Evolutionary conservation across 53 echinoderm and acorn worm species (phyloP).

Genomic region (Patiria pectinifera): DNA sequence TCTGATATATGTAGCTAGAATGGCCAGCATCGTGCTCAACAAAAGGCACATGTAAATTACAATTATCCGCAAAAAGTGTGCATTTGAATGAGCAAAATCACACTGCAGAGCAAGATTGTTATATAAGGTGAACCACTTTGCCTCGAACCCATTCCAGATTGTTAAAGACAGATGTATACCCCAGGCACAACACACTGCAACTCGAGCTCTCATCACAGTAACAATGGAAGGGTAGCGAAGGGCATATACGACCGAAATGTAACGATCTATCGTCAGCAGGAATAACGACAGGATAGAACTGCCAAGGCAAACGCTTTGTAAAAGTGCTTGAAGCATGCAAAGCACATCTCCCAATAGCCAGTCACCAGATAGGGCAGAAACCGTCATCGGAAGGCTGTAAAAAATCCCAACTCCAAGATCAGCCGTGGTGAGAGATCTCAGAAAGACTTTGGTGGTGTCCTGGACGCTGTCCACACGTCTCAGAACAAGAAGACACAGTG

Average conservation of each 20-base stretch:
- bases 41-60: neutral
- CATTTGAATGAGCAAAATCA: neutral
- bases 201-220: too few species aligned
- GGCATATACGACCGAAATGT: too few species aligned
- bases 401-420: slow-evolving; percentile 5
- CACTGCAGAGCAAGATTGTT: neutral
- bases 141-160: neutral
- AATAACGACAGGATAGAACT: too few species aligned
- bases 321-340: too few species aligned
- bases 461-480: slow-evolving; percentile 49
- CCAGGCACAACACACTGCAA: too few species aligned
- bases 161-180: too few species aligned
- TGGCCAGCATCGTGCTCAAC: neutral
- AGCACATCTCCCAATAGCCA: too few species aligned
- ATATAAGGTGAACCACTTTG: neutral
- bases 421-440: slow-evolving; percentile 16
- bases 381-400: too few species aligned
- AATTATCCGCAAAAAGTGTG: neutral
- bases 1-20: slow-evolving; percentile 9
- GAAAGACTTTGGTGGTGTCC: slow-evolving; percentile 58
- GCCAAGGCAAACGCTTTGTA: too few species aligned
- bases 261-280: too few species aligned
- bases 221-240: too few species aligned
- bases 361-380: too few species aligned
- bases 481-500: slow-evolving; percentile 28